phyloP scores from a whole-genome alignment of 2,888 invertebrate species.

The Bombyx huttoni region DNA sequence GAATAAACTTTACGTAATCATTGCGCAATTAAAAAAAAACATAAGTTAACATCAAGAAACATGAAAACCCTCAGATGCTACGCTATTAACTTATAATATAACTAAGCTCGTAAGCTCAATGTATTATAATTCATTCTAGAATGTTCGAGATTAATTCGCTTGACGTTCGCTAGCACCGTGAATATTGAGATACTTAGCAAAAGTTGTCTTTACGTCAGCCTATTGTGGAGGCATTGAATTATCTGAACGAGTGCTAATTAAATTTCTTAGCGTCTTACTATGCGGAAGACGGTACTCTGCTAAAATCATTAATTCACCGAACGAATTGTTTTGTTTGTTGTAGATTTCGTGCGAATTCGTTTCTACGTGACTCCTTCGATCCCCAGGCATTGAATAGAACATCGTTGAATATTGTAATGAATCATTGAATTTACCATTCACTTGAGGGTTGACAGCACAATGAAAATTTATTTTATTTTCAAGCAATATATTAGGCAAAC shows the following conservation, averaged over 20 bases:
- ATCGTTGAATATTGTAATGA: not conserved
- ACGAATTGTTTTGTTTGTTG: constrained; percentile 40
- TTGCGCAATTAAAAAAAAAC: too few species aligned
- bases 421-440: not conserved
- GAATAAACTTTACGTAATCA: too few species aligned
- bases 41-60: too few species aligned
- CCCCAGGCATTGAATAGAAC: not conserved
- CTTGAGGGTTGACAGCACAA: too few species aligned
- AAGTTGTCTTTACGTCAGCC: constrained; percentile 45
- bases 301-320: constrained; percentile 36
- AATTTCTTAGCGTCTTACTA: constrained; percentile 53
- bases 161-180: constrained; percentile 7
- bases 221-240: constrained; percentile 52
- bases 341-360: constrained; percentile 26
- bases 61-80: too few species aligned
- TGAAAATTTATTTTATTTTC: too few species aligned
- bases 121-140: too few species aligned
- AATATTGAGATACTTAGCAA: constrained; percentile 24
- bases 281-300: constrained; percentile 30
- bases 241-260: constrained; percentile 59
- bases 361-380: not conserved
- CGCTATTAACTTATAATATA: too few species aligned
- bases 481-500: too few species aligned
- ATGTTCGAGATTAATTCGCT: constrained; percentile 3
- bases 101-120: too few species aligned